phyloP scores from a whole-genome alignment of 2,113 vertebrate genomes.

The Emydocephalus ijimae region DNA sequence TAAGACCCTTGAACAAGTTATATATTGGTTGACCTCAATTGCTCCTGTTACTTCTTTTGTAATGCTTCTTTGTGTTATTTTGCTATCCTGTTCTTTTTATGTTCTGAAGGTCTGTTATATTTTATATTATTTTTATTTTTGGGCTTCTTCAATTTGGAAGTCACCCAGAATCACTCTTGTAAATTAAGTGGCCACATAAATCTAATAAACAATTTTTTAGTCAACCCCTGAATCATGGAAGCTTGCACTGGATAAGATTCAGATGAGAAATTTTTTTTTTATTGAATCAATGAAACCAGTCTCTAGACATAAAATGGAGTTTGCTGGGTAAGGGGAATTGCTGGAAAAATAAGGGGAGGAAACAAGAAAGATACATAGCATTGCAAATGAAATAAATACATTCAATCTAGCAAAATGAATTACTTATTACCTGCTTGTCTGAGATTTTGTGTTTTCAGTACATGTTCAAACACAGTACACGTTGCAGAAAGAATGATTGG shows the following conservation, averaged over 20 bases:
- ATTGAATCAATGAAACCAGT: background rate
- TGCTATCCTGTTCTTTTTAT: background rate
- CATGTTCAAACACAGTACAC: background rate
- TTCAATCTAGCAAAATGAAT: background rate
- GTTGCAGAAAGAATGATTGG: background rate
- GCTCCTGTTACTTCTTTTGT: background rate
- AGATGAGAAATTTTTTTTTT: background rate
- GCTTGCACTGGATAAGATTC: background rate
- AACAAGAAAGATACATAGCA: background rate
- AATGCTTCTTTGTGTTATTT: background rate
- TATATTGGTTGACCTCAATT: background rate
- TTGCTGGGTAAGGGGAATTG: background rate
- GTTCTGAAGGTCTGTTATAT: background rate
- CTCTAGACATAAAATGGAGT: background rate
- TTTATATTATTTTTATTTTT: background rate
- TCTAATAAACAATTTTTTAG: background rate
- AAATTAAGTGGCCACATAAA: background rate
- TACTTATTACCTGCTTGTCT: background rate
- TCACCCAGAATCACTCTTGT: background rate
- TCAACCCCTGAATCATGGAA: background rate
- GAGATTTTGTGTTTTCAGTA: background rate
- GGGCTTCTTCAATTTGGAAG: background rate
- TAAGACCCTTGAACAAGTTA: background rate
- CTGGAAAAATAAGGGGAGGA: background rate
- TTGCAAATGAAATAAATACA: background rate